These are phyloP conservation scores for Acipenser oxyrinchus DNA, from an alignment of 2,797 vertebrate genomes.

Conservation along the genomic window DNA sequence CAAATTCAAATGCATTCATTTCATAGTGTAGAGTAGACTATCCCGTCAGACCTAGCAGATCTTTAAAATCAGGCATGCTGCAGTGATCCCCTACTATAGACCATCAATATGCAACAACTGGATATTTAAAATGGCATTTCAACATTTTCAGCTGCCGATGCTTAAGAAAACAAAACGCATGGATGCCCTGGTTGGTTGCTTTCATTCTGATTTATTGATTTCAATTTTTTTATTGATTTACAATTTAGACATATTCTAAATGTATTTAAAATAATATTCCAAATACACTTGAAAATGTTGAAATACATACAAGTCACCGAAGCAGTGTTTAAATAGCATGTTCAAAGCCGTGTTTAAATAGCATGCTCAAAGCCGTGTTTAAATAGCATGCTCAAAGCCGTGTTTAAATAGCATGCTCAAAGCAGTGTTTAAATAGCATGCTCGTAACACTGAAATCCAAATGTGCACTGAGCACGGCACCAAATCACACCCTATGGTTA, in stretches of 20 bases:
- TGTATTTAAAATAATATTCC: no score
- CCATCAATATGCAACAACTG: background rate
- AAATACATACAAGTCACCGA: background rate
- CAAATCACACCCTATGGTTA: no score
- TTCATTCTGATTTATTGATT: no score
- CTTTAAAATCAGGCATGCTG: slow-evolving; percentile 58
- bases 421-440: no score
- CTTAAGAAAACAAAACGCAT: background rate
- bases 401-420: no score
- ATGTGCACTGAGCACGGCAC: background rate
- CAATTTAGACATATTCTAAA: no score
- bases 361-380: no score
- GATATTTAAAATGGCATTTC: background rate
- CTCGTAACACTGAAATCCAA: slow-evolving; percentile 2
- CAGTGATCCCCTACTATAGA: slow-evolving; percentile 35
- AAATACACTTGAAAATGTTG: background rate
- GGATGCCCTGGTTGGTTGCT: no score
- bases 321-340: slow-evolving; percentile 42
- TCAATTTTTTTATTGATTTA: no score
- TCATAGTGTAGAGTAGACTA: slow-evolving; percentile 52
- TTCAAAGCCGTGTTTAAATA: background rate
- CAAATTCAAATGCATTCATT: slow-evolving; percentile 62
- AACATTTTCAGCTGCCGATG: background rate
- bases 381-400: no score
- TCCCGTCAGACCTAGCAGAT: slow-evolving; percentile 1